Evolutionary conservation across 92 coral and sea anemone genomes (phyloP).

Genomic region (Zoanthus solanderi): DNA sequence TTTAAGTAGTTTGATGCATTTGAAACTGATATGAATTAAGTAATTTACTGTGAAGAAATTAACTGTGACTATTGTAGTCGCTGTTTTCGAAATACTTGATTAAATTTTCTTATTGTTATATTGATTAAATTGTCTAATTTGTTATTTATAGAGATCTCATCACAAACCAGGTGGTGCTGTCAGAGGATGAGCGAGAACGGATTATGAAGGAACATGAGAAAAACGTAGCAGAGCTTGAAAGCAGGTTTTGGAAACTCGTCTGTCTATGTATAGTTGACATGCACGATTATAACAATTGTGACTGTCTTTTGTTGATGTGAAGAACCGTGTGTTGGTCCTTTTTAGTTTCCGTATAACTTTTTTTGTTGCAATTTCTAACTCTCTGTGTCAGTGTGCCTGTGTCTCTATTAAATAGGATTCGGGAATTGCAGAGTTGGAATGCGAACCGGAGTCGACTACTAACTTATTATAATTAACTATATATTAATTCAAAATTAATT

Average conservation of each 20-base stretch:
- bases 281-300: neutral
- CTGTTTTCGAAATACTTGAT: no score
- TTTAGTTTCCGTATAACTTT: neutral
- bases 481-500: no score
- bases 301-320: neutral
- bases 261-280: neutral
- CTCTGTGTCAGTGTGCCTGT: neutral
- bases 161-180: conserved; percentile 88
- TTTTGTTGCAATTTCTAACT: neutral
- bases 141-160: conserved; percentile 80
- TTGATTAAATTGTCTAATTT: neutral
- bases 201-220: conserved; percentile 94
- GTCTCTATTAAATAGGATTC: neutral
- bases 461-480: no score
- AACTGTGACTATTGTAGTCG: no score
- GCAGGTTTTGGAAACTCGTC: conserved; percentile 60
- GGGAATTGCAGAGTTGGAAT: no score
- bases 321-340: neutral
- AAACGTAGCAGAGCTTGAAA: conserved; percentile 91
- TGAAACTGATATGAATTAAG: no score
- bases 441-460: no score
- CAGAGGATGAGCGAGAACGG: conserved; percentile 93
- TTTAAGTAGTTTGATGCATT: no score
- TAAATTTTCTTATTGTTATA: neutral
- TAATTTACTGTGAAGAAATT: no score